Base-by-base conservation (phyloP, 2,888 invertebrate species). In the Xylophagus ater region DNA sequence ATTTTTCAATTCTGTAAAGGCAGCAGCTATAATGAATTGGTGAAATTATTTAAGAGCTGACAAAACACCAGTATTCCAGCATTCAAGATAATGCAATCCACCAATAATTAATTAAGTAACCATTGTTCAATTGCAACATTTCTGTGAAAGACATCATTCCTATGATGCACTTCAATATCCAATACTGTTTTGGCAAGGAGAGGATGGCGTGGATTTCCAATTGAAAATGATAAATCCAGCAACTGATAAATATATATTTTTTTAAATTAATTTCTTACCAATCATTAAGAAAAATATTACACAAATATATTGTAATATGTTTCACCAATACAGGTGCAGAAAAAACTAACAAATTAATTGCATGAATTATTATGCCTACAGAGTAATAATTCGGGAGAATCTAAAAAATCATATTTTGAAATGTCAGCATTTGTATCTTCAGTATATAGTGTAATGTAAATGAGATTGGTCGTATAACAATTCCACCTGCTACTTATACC, bases 151-250 rank as follows among this genome's bases (percentile, higher is more conserved):
- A 10, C 54, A 57, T 36, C 45, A 52, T n/a, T 49, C 46, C 13
- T 55, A 54, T 35, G 58, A 62, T 43, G 51, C 59, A n/a, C 42
- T 63, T 26, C 52, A 57, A 42, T 66, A 66, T 45, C 50, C 50
- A 10, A n/a, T 54, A 24, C 42, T 53, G 17, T 53, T 53, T 46
- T 52, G 50, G 45, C 47, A 47, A 40, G 51, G 50, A 33, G 46
- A 52, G 43, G 49, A 51, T 46, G 51, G 51, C 45, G 49, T 51
- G 43, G 35, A 51, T 36, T 40, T 49, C 24, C 37, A 45, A 20
- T 37, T 47, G 8, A 28, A 14, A 14, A n/a, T 23, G 23, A 9
- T 23, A n/a, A 32, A 32, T n/a, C 4, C 7, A 12, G 4, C 17
- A 30, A 30, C 30, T 15, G 17, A 17, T 30, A 30, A 12, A 14